Evolutionary conservation across 2,113 vertebrate genomes (phyloP), one percentile per base, ranked within the genome.

Genomic region (Baryphthengus martii): DNA sequence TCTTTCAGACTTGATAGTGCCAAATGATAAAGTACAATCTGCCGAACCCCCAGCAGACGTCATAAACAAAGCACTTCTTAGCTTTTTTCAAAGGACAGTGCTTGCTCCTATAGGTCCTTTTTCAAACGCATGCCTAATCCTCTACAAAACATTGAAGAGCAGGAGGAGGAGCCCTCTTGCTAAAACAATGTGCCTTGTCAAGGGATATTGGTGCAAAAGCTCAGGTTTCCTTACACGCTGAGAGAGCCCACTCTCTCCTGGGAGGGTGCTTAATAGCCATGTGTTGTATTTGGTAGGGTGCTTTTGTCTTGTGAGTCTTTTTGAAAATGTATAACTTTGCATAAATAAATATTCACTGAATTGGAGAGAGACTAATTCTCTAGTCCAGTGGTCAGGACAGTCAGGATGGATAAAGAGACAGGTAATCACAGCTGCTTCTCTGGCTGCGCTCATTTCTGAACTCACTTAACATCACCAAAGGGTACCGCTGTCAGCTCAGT

Each of bases 261-360:
- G 91, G 81, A 92, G 53, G 31, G 52, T 29, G 58, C 88, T 84
- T 95, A 89, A 74, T 89, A 29, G 28, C 80, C 39, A 19, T 2
- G 55, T 92, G 20, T 80, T 96, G 76, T 78, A 26, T 81, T 84
- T 89, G 88, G n/a, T 88, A 92, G 72, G 92, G 62, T 88, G 85
- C 61, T 93, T 95, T 91, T 96, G 81, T 85, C 66, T 90, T 83
- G 31, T 23, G 44, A 86, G 55, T 90, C 92, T 68, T 93, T 91
- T 80, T 77, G 63, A 90, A 88, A 92, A 92, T 86, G 50, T 77
- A 73, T 78, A 66, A 93, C 90, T 97, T 95, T 96, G 83, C 94
- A 95, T 97, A 97, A 86, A 97, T 96, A 95, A 93, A 93, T 97
- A 97, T 85, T 96, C 85, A 93, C 82, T 9, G 33, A 23, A 58